Evolutionary conservation across 2,888 invertebrate genomes (phyloP).

Genomic region (Synergus umbraculus): DNA sequence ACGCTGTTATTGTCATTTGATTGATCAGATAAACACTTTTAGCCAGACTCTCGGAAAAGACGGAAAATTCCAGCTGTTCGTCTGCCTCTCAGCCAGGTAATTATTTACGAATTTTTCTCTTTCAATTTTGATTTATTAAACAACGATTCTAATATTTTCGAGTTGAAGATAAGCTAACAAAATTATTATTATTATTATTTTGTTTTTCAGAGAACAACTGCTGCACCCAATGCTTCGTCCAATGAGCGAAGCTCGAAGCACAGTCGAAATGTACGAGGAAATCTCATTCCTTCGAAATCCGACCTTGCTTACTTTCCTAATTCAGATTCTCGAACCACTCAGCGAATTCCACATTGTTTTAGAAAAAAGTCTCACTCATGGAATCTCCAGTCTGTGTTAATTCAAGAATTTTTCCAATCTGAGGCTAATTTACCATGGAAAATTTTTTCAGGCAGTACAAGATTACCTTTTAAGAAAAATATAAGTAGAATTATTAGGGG

Average conservation of each 20-base stretch:
- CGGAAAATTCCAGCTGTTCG: slow-evolving; percentile 97
- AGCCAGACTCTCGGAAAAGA: slow-evolving; percentile 96
- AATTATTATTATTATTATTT: background rate
- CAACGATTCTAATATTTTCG: background rate
- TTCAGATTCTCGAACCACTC: slow-evolving; percentile 93
- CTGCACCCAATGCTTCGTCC: slow-evolving; percentile 94
- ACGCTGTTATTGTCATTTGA: slow-evolving; percentile 92
- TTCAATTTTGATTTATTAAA: background rate
- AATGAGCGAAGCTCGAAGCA: slow-evolving; percentile 93
- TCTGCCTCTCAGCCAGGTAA: slow-evolving; percentile 95
- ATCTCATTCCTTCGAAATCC: slow-evolving; percentile 94
- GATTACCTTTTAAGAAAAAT: slow-evolving; percentile 30
- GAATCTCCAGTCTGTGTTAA: slow-evolving; percentile 79
- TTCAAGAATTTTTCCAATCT: background rate
- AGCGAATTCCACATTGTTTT: slow-evolving; percentile 93
- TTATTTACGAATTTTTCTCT: background rate
- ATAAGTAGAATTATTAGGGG: slow-evolving; percentile 18
- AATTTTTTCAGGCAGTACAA: slow-evolving; percentile 40
- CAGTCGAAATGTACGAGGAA: slow-evolving; percentile 97
- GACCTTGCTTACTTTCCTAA: slow-evolving; percentile 90
- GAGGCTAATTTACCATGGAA: background rate
- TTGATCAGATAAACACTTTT: slow-evolving; percentile 91
- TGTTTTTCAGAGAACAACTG: slow-evolving; percentile 86
- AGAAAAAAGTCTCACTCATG: slow-evolving; percentile 90
- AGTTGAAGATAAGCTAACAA: background rate